Conservation (phyloP, 53 echinoderm and acorn worm genomes). For the Glandiceps talaboti region DNA sequence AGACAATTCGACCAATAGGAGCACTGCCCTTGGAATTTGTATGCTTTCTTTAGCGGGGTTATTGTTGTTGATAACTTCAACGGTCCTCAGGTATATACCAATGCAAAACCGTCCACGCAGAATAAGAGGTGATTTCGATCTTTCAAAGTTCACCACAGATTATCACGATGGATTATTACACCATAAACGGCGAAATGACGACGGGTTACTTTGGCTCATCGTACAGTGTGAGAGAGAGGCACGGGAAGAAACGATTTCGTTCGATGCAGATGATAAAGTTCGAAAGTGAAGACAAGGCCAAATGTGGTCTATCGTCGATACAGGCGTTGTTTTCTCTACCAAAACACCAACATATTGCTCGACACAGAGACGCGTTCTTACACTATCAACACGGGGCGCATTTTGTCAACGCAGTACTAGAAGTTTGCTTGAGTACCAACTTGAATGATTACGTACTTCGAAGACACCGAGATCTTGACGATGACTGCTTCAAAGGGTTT, state of each 20-base stretch:
- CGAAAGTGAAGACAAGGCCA: constrained; percentile 36
- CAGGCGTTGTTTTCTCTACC: constrained; percentile 26
- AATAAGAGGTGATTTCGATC: background rate
- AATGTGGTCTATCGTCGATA: constrained; percentile 41
- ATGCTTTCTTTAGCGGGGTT: background rate
- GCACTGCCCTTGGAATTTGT: background rate
- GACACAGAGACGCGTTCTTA: constrained; percentile 57
- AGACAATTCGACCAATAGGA: background rate
- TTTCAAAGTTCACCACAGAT: background rate
- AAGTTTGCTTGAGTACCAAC: constrained; percentile 23
- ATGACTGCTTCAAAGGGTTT: constrained; percentile 50
- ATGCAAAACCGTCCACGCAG: background rate
- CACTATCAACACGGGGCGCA: constrained; percentile 32
- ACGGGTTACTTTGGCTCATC: constrained; percentile 82
- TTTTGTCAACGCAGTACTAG: constrained; percentile 59
- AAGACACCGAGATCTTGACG: constrained; percentile 29
- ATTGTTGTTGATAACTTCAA: no score
- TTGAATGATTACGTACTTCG: constrained; percentile 70
- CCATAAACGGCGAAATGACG: constrained; percentile 38
- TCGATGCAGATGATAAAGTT: constrained; percentile 55
- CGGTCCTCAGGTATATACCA: background rate
- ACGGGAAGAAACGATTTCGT: constrained; percentile 32
- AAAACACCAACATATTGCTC: constrained; percentile 58
- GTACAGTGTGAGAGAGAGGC: constrained; percentile 42
- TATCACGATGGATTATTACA: background rate